Conservation (phyloP, 2,888 invertebrate species). For the Scaptomyza polygonia region DNA sequence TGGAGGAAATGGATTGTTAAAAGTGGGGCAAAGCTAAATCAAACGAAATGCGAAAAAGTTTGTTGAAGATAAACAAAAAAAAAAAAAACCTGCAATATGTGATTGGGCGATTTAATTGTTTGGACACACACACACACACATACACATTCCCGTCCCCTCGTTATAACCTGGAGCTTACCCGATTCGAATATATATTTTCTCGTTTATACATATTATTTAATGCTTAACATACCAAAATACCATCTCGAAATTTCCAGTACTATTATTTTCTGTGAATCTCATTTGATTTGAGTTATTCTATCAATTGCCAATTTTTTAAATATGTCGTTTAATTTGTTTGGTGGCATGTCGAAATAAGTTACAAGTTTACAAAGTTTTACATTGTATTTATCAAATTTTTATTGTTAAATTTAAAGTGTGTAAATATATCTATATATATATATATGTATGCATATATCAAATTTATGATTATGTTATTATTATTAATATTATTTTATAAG, state of each 20-base stretch:
- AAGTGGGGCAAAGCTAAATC: constrained; percentile 58
- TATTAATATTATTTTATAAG: constrained; percentile 45
- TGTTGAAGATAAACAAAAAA: constrained; percentile 31
- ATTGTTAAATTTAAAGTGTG: constrained; percentile 66
- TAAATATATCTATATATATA: constrained; percentile 71
- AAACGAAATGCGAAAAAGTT: constrained; percentile 48
- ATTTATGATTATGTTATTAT: constrained; percentile 26
- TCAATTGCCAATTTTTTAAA: constrained; percentile 57
- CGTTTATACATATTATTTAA: constrained; percentile 10
- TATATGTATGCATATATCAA: constrained; percentile 56
- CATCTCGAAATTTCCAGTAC: constrained; percentile 29
- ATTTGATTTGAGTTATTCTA: constrained; percentile 43
- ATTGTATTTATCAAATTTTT: constrained; percentile 64
- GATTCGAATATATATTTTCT: constrained; percentile 40
- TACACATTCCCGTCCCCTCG: constrained; percentile 53
- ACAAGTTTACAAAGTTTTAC: constrained; percentile 48
- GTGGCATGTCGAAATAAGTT: constrained; percentile 46
- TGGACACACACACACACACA: constrained; percentile 42
- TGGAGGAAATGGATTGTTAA: constrained; percentile 93
- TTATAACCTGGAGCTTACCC: constrained; percentile 24
- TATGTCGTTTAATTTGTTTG: constrained; percentile 56
- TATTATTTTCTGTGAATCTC: constrained; percentile 65
- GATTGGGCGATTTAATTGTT: constrained; percentile 76
- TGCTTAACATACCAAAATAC: constrained; percentile 33
- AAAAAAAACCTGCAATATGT: constrained; percentile 63